A percentile compares a stretch with the other conserved stretches of the same genome.
phyloP scores from a whole-genome alignment of 2,888 invertebrate genomes.

The Aelia acuminata region DNA sequence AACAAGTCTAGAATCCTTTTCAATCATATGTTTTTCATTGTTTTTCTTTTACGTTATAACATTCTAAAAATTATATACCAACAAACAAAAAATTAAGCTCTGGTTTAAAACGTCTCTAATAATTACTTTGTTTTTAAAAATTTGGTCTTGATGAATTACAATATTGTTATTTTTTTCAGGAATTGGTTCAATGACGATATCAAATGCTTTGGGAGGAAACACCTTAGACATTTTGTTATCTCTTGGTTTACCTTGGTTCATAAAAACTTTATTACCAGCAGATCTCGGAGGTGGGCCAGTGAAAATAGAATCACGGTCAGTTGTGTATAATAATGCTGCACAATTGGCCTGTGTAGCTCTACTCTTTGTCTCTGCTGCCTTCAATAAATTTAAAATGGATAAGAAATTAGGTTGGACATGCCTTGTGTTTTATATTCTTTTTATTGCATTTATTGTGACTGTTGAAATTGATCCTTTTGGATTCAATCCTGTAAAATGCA shows the following conservation, averaged over 20 bases:
- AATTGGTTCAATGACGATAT: conserved; percentile 88
- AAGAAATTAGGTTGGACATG: conserved; percentile 79
- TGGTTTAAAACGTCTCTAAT: neutral
- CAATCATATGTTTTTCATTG: no score
- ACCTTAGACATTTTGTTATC: conserved; percentile 88
- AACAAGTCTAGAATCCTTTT: no score
- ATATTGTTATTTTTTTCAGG: conserved; percentile 72
- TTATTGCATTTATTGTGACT: conserved; percentile 82
- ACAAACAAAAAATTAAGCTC: neutral
- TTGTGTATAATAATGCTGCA: conserved; percentile 86
- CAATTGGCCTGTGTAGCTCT: conserved; percentile 81
- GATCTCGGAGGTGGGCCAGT: conserved; percentile 72
- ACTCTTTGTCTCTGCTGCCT: conserved; percentile 76
- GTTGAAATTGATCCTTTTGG: conserved; percentile 75
- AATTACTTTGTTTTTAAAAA: neutral
- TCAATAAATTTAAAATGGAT: conserved; percentile 75
- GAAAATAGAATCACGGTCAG: conserved; percentile 81
- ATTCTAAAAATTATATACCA: no score
- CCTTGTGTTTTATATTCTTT: conserved; percentile 77
- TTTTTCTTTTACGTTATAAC: no score
- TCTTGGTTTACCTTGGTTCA: conserved; percentile 87
- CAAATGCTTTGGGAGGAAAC: conserved; percentile 89
- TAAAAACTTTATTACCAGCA: conserved; percentile 76
- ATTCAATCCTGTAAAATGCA: conserved; percentile 28
- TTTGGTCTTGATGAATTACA: conserved; percentile 60